Conservation (phyloP, 2,888 invertebrate species). For the Cordylochernes scorpioides region DNA sequence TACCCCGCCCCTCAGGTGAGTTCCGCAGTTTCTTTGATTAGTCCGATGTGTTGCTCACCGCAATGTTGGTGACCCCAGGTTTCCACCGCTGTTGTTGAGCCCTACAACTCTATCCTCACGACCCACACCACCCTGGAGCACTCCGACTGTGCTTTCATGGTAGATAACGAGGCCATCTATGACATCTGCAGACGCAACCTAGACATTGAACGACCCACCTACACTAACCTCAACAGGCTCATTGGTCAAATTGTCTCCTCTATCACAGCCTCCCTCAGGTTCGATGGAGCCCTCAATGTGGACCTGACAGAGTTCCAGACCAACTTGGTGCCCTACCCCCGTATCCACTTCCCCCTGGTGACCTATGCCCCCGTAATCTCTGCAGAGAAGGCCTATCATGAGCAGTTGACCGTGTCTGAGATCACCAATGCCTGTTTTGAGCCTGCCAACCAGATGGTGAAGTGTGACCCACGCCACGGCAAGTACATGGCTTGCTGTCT, state of each 20-base stretch:
- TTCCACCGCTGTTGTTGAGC: slow-evolving; percentile 17
- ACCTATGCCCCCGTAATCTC: slow-evolving; percentile 25
- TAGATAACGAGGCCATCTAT: slow-evolving; percentile 30
- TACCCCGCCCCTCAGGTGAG: slow-evolving; percentile 16
- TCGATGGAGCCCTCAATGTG: slow-evolving; percentile 73
- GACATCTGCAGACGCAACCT: slow-evolving; percentile 60
- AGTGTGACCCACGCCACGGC: slow-evolving; percentile 16
- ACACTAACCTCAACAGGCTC: slow-evolving; percentile 44
- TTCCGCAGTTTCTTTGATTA: not conserved
- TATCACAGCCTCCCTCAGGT: slow-evolving; percentile 71
- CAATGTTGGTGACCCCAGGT: too few relatives aligned
- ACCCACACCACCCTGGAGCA: slow-evolving; percentile 17
- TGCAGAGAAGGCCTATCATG: slow-evolving; percentile 25
- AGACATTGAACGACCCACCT: slow-evolving; percentile 81
- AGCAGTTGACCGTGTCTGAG: slow-evolving; percentile 22
- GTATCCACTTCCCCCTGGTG: slow-evolving; percentile 63
- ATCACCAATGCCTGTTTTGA: slow-evolving; percentile 28
- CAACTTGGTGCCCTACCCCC: slow-evolving; percentile 65
- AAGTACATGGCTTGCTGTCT: slow-evolving; percentile 18
- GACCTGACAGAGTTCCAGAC: slow-evolving; percentile 55
- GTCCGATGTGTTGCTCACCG: too few relatives aligned
- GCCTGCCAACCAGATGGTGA: slow-evolving; percentile 20
- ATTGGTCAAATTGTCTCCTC: slow-evolving; percentile 29
- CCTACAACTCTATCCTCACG: slow-evolving; percentile 17
- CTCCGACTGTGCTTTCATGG: slow-evolving; percentile 24